Conservation (phyloP, 2,888 invertebrate genomes). For the Macrophya annulata region DNA sequence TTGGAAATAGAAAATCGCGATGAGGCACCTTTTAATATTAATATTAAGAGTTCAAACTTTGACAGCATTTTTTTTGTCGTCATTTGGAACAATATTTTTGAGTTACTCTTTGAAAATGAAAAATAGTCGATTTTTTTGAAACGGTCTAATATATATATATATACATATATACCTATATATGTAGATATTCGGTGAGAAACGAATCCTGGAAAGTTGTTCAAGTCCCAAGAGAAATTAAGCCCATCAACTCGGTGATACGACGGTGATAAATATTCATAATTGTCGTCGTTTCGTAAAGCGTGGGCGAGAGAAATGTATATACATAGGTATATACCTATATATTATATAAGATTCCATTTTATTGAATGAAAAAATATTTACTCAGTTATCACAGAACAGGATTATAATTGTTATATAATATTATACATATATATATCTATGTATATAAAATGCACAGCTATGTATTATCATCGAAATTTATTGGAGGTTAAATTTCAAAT, state of each 20-base stretch:
- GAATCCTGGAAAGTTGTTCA: not conserved
- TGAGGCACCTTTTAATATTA: no score
- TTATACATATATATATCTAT: not conserved
- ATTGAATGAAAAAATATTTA: conserved; percentile 3
- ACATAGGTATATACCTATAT: not conserved
- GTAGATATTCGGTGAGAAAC: not conserved
- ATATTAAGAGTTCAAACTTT: no score
- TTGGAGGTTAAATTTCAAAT: not conserved
- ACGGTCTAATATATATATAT: no score
- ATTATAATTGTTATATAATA: not conserved
- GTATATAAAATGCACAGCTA: no score
- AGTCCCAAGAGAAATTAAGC: conserved; percentile 3
- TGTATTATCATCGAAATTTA: not conserved
- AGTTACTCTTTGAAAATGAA: no score
- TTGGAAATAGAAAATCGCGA: no score
- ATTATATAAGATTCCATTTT: not conserved
- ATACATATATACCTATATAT: no score
- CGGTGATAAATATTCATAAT: conserved; percentile 42
- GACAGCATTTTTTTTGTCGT: no score
- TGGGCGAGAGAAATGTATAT: not conserved
- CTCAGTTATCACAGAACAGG: not conserved
- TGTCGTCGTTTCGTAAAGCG: not conserved
- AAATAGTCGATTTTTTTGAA: no score
- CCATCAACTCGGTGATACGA: conserved; percentile 11
- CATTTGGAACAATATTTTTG: no score